Percentiles rank a stretch among this genome's conserved stretches.
Evolutionary conservation across 2,113 vertebrate species (phyloP).

Genomic region (Hypanus sabinus): DNA sequence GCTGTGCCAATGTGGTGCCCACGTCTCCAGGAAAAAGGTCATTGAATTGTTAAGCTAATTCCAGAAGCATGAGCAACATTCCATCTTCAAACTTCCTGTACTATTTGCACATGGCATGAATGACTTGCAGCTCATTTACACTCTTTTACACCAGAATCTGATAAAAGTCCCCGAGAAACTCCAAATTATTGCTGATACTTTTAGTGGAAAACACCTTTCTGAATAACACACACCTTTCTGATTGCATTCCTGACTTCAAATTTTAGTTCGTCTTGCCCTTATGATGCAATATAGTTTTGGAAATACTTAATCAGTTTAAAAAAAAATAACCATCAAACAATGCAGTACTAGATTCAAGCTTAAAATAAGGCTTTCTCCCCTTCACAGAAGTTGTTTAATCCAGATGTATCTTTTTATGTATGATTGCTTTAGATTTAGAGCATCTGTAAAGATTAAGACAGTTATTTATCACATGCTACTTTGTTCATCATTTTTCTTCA

Average conservation of each 20-base stretch:
- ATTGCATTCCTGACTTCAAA: not conserved
- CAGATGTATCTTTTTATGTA: not conserved
- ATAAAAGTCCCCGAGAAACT: not conserved
- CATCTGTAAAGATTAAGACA: not conserved
- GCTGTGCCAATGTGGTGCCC: too few species aligned
- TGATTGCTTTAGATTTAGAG: not conserved
- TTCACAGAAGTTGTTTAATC: not conserved
- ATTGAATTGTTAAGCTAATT: not conserved
- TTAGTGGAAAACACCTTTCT: not conserved
- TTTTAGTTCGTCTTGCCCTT: too few species aligned
- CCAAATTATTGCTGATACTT: not conserved
- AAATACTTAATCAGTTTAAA: not conserved
- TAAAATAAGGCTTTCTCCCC: not conserved
- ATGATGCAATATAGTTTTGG: not conserved
- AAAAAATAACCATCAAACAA: not conserved
- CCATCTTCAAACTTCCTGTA: not conserved
- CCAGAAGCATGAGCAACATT: not conserved
- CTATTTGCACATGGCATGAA: not conserved
- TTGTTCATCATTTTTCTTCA: constrained; percentile 42
- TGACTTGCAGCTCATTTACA: not conserved
- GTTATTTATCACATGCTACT: not conserved
- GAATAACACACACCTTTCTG: not conserved
- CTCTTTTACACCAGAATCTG: not conserved
- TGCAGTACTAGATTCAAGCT: not conserved
- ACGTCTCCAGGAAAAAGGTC: not conserved